phyloP scores from a whole-genome alignment of 2,797 vertebrate species.

The Scyliorhinus canicula region DNA sequence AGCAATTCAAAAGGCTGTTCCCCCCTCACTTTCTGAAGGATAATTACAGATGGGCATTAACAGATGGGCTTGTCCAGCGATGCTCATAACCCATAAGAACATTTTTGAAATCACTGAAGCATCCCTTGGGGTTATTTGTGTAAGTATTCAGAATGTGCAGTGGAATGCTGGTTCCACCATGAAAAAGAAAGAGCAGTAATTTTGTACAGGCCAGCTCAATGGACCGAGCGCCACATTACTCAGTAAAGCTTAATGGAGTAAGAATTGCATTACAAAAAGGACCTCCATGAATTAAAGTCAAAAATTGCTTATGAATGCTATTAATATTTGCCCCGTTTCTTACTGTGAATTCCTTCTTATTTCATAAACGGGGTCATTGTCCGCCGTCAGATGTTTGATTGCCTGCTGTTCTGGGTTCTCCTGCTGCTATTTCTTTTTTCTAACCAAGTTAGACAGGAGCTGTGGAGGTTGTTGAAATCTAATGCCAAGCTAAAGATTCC shows the following conservation, averaged over 20 bases:
- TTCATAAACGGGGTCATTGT: background rate
- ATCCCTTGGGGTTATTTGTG: background rate
- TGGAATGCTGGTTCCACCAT: background rate
- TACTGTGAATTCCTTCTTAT: background rate
- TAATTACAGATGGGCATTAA: background rate
- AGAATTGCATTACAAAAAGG: background rate
- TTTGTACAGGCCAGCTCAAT: background rate
- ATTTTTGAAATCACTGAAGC: background rate
- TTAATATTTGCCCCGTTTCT: background rate
- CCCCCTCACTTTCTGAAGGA: background rate
- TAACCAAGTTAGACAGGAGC: background rate
- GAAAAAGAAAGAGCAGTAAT: background rate
- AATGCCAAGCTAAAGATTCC: slow-evolving; percentile 13
- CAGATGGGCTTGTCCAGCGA: background rate
- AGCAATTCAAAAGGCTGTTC: background rate
- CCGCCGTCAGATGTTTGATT: background rate
- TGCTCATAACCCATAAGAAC: background rate
- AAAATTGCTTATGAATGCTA: background rate
- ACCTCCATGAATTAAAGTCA: background rate
- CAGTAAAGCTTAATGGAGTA: background rate
- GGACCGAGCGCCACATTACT: background rate
- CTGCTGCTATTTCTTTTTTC: background rate
- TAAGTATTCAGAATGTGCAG: background rate
- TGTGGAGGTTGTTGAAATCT: background rate
- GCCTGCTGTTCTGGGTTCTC: background rate